Conservation (phyloP, 1,140 invertebrate species). For the Bradynema listronoti region DNA sequence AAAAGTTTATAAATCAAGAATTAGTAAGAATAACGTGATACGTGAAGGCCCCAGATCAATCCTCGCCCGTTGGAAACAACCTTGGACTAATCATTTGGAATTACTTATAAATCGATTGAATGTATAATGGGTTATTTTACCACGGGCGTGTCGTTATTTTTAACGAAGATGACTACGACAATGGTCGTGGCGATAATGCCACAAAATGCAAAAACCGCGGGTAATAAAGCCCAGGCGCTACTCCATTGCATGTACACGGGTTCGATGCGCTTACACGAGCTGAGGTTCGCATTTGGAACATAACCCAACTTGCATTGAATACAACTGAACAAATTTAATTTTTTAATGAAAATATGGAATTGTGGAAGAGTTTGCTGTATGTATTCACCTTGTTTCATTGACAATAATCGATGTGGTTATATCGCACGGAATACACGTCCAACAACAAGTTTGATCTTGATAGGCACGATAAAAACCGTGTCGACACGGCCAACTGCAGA, state of each 20-base stretch:
- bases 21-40: too few species aligned
- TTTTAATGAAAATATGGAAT: too few species aligned
- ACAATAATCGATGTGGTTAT: constrained; percentile 66
- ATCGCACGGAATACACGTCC: constrained; percentile 70
- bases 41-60: too few species aligned
- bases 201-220: constrained; percentile 65
- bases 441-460: constrained; percentile 66
- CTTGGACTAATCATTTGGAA: neutral
- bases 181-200: constrained; percentile 68
- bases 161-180: constrained; percentile 65
- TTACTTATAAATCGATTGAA: too few species aligned
- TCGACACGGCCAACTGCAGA: constrained; percentile 66
- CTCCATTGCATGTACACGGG: constrained; percentile 68
- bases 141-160: constrained; percentile 70
- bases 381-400: constrained; percentile 65
- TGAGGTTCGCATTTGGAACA: constrained; percentile 65
- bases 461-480: constrained; percentile 65
- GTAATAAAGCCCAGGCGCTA: constrained; percentile 68
- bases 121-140: too few species aligned
- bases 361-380: too few species aligned
- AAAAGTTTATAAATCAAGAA: too few species aligned
- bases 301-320: constrained; percentile 65
- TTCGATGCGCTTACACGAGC: constrained; percentile 65
- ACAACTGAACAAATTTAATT: constrained; percentile 36
- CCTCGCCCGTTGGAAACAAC: too few species aligned